These are phyloP conservation scores for Gymnarchus niloticus DNA, from an alignment of 2,113 vertebrate genomes.

Conservation along the genomic window DNA sequence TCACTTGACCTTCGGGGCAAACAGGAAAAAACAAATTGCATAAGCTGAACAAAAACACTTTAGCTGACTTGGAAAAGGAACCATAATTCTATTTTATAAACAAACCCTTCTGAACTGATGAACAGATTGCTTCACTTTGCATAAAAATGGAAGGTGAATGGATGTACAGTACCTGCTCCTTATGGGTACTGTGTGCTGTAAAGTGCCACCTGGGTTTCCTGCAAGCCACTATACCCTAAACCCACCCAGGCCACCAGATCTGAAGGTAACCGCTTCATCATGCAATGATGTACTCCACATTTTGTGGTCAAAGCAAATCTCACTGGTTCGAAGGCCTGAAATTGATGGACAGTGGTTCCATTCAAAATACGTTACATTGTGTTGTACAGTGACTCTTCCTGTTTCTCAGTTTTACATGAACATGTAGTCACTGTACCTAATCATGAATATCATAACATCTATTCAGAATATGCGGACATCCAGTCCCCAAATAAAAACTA, in stretches of 20 bases:
- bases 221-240: not conserved
- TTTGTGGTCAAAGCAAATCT: not conserved
- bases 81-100: not conserved
- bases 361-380: not conserved
- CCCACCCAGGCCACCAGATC: not conserved
- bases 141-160: not conserved
- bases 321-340: not conserved
- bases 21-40: constrained; percentile 6
- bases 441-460: not conserved
- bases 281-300: not conserved
- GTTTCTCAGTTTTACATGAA: no score
- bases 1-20: not conserved
- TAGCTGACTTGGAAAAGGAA: not conserved
- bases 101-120: not conserved
- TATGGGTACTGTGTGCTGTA: not conserved
- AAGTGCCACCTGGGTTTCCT: no score
- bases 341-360: not conserved
- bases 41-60: not conserved
- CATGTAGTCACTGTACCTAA: no score
- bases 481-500: not conserved
- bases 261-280: not conserved
- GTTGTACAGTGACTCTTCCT: not conserved
- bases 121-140: not conserved
- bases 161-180: not conserved
- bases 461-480: not conserved